Base-by-base conservation (phyloP, 2,888 invertebrate genomes). In the Melipona beecheii region DNA sequence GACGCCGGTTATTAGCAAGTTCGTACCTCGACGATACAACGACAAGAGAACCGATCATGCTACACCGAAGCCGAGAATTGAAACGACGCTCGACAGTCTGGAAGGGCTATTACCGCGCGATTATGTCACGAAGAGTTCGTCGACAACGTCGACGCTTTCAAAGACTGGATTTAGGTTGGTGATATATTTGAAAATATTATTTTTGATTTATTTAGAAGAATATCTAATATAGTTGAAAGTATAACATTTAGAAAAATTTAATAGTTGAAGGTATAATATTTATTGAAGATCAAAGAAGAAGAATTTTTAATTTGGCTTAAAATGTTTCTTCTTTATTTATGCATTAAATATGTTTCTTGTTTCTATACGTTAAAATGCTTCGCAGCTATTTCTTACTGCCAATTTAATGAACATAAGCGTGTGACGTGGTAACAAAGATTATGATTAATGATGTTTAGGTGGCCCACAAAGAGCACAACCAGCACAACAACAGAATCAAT, bases 1-100 rank as follows among this genome's bases (percentile, higher is more conserved):
- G 49, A 95, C 96, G 1, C 93, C 95, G 31, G 75, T 91, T 0
- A 92, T 93, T 13, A 91, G 90, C 49, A 94, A 94, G 72, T 94
- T 93, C 68, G 91, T 92, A 27, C 94, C 93, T 0, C 89, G 91
- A 49, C 92, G 94, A 27, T 93, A 93, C 68, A 93, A 91, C 62
- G 92, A 93, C n/a, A 92, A 91, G 66, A 92, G 91, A 62, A 80
- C 90, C 5, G 86, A 90, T 9, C 65, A 83, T 11, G 68, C 68
- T 2, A 85, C 86, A 2, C 60, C 84, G 2, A 85, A 72, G 31
- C 72, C 88, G 27, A 79, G 70, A 50, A 24, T 80, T 0, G 88
- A 89, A 5, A 88, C 90, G 1, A 90, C 89, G 15, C 36, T 90
- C 1, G 92, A 92, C 31, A 87, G 84, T 31, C 58, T 91, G 24